A percentile compares a stretch with the other conserved stretches of the same genome.
Conservation (phyloP, 1,140 invertebrate genomes). For the Aphelenchoides besseyi region DNA sequence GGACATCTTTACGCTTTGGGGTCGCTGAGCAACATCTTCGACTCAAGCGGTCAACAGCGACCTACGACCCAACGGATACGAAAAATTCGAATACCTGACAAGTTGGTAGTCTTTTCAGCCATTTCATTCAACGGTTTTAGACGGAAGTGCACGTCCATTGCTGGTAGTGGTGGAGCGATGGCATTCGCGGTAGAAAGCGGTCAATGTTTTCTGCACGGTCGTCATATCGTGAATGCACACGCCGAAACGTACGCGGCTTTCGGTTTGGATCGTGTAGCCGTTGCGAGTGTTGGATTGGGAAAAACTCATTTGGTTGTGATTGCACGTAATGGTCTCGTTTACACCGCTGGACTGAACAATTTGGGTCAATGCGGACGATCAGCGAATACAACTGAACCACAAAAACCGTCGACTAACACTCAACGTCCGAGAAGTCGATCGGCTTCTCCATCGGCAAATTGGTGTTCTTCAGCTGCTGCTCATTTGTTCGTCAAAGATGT, state of each 20-base stretch:
- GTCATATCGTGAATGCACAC: slow-evolving; percentile 36
- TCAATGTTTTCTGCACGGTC: slow-evolving; percentile 47
- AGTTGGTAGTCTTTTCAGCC: slow-evolving; percentile 21
- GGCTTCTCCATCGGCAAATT: slow-evolving; percentile 6
- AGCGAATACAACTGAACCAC: slow-evolving; percentile 23
- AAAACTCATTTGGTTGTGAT: slow-evolving; percentile 89
- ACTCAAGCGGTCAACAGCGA: slow-evolving; percentile 13
- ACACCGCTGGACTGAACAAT: slow-evolving; percentile 94
- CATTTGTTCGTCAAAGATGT: slow-evolving; percentile 54
- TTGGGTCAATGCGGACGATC: slow-evolving; percentile 93
- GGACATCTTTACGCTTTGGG: slow-evolving; percentile 55
- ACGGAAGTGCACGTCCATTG: slow-evolving; percentile 37
- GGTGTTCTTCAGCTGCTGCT: background rate
- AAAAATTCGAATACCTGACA: slow-evolving; percentile 47
- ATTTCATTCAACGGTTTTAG: slow-evolving; percentile 22
- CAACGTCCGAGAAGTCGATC: no score
- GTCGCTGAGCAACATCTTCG: slow-evolving; percentile 18
- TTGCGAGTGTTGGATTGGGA: slow-evolving; percentile 81
- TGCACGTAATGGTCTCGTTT: slow-evolving; percentile 82
- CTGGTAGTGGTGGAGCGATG: slow-evolving; percentile 41
- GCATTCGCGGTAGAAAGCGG: slow-evolving; percentile 54
- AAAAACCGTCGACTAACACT: background rate
- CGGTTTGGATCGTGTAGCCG: slow-evolving; percentile 74
- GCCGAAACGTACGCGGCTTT: slow-evolving; percentile 59
- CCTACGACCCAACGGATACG: slow-evolving; percentile 28